Evolutionary conservation across 2,113 vertebrate species (phyloP).

Genomic region (human (Homo sapiens)): GRCh38 chr21:33031001-33031500

Average conservation of each 20-base stretch:
- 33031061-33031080: neutral
- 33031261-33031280: neutral
- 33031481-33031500: too few species aligned
- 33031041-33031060: rapidly evolving
- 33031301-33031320: neutral
- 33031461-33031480: too few species aligned
- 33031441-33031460: too few species aligned
- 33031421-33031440: too few species aligned
- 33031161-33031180: neutral
- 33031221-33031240: neutral
- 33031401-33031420: too few species aligned
- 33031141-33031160: too few species aligned
- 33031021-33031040: rapidly evolving
- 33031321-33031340: neutral
- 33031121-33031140: neutral
- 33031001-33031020: neutral
- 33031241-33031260: rapidly evolving
- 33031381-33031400: too few species aligned
- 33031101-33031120: neutral
- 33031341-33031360: neutral
- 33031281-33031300: neutral
- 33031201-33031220: neutral
- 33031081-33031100: rapidly evolving
- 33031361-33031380: too few species aligned
- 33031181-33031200: too few species aligned